Evolutionary conservation across 2,113 vertebrate genomes (phyloP), one percentile per base, ranked within the genome.

Genomic region (Neoarius graeffei): DNA sequence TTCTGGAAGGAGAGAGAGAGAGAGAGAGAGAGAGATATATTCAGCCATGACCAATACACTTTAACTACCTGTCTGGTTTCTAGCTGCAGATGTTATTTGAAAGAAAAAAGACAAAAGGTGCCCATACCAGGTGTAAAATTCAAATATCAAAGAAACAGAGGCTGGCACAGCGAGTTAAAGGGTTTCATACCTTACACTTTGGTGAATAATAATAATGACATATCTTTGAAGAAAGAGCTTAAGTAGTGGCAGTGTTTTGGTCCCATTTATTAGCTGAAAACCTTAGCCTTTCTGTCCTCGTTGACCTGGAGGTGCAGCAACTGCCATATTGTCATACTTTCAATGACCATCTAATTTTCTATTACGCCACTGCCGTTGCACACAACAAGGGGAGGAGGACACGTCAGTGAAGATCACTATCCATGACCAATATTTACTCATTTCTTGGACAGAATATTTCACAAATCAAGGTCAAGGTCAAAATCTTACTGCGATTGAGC

Each of bases 71-170:
- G 91, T 92, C 92, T 95, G 94, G 93, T 91, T 94, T 94, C 94
- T 91, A 92, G 93, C 94, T 93, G 93, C 95, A 95, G 94, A 96
- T 95, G 95, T 95, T 95, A 93, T 95, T 94, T 93, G 91, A 90
- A 87, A 89, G 89, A 88, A 83, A 42, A 25, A 59, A 86, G 88
- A 86, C 82, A 88, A 89, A 90, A 90, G 67, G 91, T 93, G 91
- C 91, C 91, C 91, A 50, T 91, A 94, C 93, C 95, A 95, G 94
- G 94, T 95, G 94, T 93, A 95, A 93, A 92, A 92, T 93, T 93
- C 94, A 84, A 83, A 90, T 87, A 85, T 90, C 92, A 90, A 94
- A 94, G 92, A 76, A 81, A 89, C 92, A 90, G 90, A 93, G 91
- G 89, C 92, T 94, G 94, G 94, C 93, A 94, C 93, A 54, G 35